Evolutionary conservation across 2,113 vertebrate genomes (phyloP).

Genomic region (Silurus meridionalis): DNA sequence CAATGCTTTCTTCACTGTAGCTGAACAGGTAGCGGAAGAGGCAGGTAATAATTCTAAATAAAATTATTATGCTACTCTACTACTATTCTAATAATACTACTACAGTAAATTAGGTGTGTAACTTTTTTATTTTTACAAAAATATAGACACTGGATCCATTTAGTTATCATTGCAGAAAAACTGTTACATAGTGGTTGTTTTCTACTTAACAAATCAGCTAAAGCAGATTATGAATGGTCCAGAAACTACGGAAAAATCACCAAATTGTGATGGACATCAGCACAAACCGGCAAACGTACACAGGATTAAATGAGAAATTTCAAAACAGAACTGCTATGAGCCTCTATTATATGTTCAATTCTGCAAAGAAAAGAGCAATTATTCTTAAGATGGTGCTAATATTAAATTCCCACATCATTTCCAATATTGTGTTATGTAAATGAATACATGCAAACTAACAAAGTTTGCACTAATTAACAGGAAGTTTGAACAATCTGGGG

Average conservation of each 20-base stretch:
- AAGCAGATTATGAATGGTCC: neutral
- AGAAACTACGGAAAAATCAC: neutral
- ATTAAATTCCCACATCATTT: neutral
- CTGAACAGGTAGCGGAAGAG: neutral
- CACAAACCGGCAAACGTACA: neutral
- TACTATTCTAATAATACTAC: too few species aligned
- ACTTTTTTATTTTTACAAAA: neutral
- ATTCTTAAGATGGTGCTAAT: neutral
- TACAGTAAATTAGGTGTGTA: too few species aligned
- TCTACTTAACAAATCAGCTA: neutral
- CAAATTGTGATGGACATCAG: neutral
- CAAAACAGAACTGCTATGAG: neutral
- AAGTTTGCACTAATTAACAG: too few species aligned
- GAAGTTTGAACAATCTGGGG: too few species aligned
- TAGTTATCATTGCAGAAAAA: neutral
- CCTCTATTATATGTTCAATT: neutral
- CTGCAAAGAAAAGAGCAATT: neutral
- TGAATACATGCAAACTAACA: neutral
- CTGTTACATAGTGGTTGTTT: neutral
- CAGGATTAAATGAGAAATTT: neutral
- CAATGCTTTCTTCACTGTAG: neutral
- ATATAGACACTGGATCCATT: neutral
- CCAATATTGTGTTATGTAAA: neutral
- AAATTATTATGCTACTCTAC: too few species aligned
- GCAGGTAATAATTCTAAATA: neutral